Evolutionary conservation across 2,888 invertebrate species (phyloP).

Genomic region (Strigamia transsilvanica): DNA sequence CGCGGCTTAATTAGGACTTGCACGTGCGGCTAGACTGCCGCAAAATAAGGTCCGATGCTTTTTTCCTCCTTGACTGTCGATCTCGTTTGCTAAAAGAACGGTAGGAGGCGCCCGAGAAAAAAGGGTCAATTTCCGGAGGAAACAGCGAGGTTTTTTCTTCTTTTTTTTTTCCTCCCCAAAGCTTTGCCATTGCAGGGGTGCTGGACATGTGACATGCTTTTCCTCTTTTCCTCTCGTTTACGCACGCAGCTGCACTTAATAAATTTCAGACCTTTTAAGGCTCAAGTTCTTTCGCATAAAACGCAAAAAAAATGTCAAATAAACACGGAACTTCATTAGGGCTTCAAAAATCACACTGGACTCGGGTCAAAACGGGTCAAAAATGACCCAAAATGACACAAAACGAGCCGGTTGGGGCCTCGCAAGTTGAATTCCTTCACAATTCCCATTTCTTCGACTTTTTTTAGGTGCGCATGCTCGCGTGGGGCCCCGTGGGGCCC

Average conservation of each 20-base stretch:
- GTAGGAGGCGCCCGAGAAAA: background rate
- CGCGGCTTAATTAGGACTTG: background rate
- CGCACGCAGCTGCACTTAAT: conserved; percentile 8
- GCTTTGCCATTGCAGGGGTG: conserved; percentile 8
- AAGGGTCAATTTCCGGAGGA: conserved; percentile 8
- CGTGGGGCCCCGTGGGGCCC: too few species aligned
- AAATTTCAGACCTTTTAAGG: conserved; percentile 8
- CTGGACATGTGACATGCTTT: conserved; percentile 8
- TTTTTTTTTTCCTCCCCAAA: background rate
- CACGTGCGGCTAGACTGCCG: background rate
- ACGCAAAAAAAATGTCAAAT: too few species aligned
- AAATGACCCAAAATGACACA: too few species aligned
- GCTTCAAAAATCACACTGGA: too few species aligned
- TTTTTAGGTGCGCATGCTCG: too few species aligned
- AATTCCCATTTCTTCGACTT: too few species aligned
- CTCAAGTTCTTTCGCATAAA: background rate
- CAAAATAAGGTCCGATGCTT: background rate
- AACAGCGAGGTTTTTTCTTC: background rate
- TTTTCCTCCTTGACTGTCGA: background rate
- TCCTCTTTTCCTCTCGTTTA: background rate
- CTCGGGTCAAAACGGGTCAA: too few species aligned
- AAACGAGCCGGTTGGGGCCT: too few species aligned
- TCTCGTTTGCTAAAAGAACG: conserved; percentile 7
- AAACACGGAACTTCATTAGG: too few species aligned
- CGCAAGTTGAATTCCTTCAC: too few species aligned